Evolutionary conservation across 2,797 vertebrate genomes (phyloP).

Genomic region (Alauda arvensis): DNA sequence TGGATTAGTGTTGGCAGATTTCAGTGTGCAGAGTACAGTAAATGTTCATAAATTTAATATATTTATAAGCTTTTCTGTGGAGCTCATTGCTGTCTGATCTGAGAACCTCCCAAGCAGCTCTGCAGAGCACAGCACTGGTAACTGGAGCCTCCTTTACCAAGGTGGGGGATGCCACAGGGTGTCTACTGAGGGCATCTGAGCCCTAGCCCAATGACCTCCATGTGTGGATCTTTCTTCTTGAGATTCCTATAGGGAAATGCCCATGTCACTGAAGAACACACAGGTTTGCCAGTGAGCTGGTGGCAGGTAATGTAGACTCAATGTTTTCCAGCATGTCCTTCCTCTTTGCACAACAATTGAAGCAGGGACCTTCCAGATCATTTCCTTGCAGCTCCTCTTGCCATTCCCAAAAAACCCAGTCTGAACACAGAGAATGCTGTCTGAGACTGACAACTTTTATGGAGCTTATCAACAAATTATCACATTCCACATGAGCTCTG

Average conservation of each 20-base stretch:
- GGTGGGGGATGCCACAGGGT: background rate
- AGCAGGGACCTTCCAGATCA: background rate
- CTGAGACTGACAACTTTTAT: background rate
- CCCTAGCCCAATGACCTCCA: background rate
- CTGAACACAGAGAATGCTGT: background rate
- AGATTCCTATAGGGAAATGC: background rate
- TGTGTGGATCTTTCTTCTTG: background rate
- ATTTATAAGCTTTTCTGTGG: slow-evolving; percentile 60
- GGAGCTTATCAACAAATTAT: background rate
- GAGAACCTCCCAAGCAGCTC: slow-evolving; percentile 28
- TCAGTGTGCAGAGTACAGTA: slow-evolving; percentile 58
- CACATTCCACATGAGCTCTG: background rate
- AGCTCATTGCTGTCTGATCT: slow-evolving; percentile 8
- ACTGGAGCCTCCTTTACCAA: fast-evolving
- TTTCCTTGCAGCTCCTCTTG: background rate
- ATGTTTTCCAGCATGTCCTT: background rate
- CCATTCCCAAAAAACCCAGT: background rate
- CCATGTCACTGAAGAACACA: background rate
- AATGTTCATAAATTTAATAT: slow-evolving; percentile 69
- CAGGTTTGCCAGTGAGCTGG: background rate
- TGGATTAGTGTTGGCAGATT: slow-evolving; percentile 72
- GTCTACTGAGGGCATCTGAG: background rate
- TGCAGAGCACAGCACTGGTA: background rate
- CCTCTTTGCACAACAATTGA: background rate
- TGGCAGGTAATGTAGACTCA: background rate